Percentiles rank a stretch among this genome's conserved stretches.
Conservation (phyloP, 2,113 vertebrate species). For the Rutilus rutilus region DNA sequence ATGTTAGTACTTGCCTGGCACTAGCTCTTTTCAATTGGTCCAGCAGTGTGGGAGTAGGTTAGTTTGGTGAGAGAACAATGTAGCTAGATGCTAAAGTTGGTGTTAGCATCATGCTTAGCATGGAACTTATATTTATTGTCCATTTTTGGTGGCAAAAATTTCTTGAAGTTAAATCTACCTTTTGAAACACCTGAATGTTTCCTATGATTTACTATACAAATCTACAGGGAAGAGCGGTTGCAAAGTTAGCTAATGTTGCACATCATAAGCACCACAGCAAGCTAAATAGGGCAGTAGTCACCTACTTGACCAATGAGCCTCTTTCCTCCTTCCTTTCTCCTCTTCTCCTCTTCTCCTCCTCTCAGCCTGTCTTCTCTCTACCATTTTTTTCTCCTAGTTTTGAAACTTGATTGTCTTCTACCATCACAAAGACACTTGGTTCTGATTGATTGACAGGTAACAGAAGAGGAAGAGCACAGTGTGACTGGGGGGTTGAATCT, state of each 20-base stretch:
- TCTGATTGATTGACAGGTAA: constrained; percentile 85
- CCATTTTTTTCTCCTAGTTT: constrained; percentile 74
- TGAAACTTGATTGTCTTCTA: constrained; percentile 87
- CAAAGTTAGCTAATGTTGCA: constrained; percentile 1
- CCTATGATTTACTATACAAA: not conserved
- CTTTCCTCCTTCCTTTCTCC: constrained; percentile 60
- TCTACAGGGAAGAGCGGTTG: not conserved
- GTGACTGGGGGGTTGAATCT: constrained; percentile 72
- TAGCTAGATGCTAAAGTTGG: not conserved
- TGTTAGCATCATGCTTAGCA: not conserved
- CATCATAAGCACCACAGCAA: constrained; percentile 18
- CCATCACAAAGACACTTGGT: constrained; percentile 86
- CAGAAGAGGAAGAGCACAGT: constrained; percentile 83
- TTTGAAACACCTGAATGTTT: not conserved
- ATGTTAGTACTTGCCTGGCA: not conserved
- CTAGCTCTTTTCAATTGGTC: not conserved
- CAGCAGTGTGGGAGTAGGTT: not conserved
- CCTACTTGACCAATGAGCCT: constrained; percentile 69
- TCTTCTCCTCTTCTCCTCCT: constrained; percentile 62
- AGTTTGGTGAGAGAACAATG: not conserved
- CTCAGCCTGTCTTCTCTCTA: constrained; percentile 72
- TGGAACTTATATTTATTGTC: not conserved
- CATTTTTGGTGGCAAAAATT: not conserved
- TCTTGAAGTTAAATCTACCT: not conserved
- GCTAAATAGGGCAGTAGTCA: constrained; percentile 26